A percentile compares a stretch with the other conserved stretches of the same genome.
phyloP scores from a whole-genome alignment of 1,140 invertebrate species.

The Neocloeon triangulifer region DNA sequence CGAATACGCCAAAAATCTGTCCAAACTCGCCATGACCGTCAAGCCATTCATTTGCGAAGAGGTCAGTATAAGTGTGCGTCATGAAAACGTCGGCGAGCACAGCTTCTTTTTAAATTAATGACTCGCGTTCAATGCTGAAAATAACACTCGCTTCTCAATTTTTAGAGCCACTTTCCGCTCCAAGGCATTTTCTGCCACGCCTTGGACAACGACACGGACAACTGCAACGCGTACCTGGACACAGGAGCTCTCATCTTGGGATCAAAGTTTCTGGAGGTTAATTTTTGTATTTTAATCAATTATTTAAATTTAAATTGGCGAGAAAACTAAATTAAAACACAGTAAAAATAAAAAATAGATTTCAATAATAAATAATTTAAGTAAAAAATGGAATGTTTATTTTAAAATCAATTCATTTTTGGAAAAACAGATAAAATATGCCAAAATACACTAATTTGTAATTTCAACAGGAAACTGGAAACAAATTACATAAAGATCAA shows the following conservation, averaged over 20 bases:
- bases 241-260: conserved; percentile 23
- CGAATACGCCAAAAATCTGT: conserved; percentile 24
- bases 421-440: no score
- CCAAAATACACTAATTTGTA: no score
- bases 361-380: no score
- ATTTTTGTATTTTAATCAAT: conserved; percentile 6
- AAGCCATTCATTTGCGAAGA: conserved; percentile 25
- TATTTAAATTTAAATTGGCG: conserved; percentile 2
- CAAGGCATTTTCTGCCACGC: conserved; percentile 29
- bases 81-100: no score
- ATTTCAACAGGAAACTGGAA: no score
- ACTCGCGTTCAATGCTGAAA: neutral
- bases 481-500: no score
- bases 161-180: conserved; percentile 25
- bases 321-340: neutral
- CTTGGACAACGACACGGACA: conserved; percentile 27
- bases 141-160: neutral
- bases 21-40: conserved; percentile 23
- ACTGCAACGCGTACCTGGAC: conserved; percentile 20
- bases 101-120: neutral
- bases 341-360: no score
- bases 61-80: conserved; percentile 14
- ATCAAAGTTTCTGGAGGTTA: conserved; percentile 27
- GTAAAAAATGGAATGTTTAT: no score
- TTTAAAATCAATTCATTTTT: no score